Evolutionary conservation across 2,797 vertebrate genomes (phyloP), one percentile per base, ranked within the genome.

Genomic region (Acanthis flammea): DNA sequence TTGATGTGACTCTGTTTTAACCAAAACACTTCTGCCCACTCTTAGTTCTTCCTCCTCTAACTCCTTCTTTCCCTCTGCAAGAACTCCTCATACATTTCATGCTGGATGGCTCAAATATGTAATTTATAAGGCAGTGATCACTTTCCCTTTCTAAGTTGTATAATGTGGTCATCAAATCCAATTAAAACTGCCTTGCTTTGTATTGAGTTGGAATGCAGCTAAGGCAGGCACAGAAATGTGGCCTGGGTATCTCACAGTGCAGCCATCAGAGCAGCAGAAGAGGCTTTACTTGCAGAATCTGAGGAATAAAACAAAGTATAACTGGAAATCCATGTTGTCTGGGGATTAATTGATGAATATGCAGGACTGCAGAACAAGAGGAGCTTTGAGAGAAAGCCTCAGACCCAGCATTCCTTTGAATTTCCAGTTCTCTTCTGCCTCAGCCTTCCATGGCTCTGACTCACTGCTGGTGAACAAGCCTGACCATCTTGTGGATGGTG

Each of bases 1-100:
- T 93, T 81, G 91, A 94, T 96, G 77, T 50, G 82, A 37, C 54
- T 92, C 33, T 90, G 17, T 45, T 95, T 77, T 58, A 65, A 80
- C 78, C 74, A 80, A 65, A 93, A 87, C 63, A 53, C 71, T 94
- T 86, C 63, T 76, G 55, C 68, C 75, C n/a, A 55, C 65, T 94
- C 72, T 19, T 4, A 2, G 8, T 74, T 92, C 84, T 82, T 93
- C 61, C 31, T 85, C 21, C 31, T 25, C 7, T 25, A 24, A 25
- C 33, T 88, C 24, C 12, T 30, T 63, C 80, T 53, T 19, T 13
- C 12, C 10, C 55, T 70, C 19, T 85, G 30, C 42, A 35, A 70
- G 47, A 74, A 16, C 50, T 41, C 39, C 65, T 58, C 25, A 7
- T 12, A 8, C 22, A 37, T 23, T 58, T 89, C 16, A 5, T n/a